Base-by-base conservation (phyloP, 2,113 vertebrate species). In the Motacilla tschutschensis region DNA sequence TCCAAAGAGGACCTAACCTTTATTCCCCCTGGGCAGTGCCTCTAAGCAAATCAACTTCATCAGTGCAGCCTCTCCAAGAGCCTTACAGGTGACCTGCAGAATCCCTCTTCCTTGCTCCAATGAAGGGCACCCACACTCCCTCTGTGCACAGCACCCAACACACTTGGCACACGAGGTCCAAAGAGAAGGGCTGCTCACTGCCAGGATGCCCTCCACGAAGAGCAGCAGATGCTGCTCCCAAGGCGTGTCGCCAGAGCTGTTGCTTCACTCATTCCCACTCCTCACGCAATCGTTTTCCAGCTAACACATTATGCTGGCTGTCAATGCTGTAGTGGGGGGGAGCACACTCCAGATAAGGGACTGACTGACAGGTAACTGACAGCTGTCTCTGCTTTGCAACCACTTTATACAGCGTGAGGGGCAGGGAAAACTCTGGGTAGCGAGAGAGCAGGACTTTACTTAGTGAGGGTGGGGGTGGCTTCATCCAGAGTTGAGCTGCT, bases 401-500 rank as follows among this genome's bases (percentile, higher is more conserved):
- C n/a, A 40, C 43, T 64, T 80, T 14, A 60, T 50, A 41, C 14
- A 17, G 53, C 1, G 3, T 24, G 76, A 84, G 36, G 38, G 46
- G 12, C 29, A 33, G 22, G 50, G 41, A 44, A 88, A 51, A 59
- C 43, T 14, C 33, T 1, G 1, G 18, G 29, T 50, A 76, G 21
- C n/a, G 24, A 58, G 13, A 31, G 17, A 47, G 19, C 44, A 59
- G 6, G 59, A 46, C 21, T 77, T 96, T 97, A 98, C 98, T 98
- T 98, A 48, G 97, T 97, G 76, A 98, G 97, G 5, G 99, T 99
- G 35, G 98, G 98, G 3, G 99, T 99, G 55, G 98, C 98, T 94
- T 99, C 99, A 35, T 99, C 99, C 95, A 99, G 95, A 14, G 99
- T 99, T 64, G 99, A 98, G 24, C 98, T 98, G 2, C 98, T 99